Conservation (phyloP, 2,797 vertebrate genomes). For the Telmatherina bonti region DNA sequence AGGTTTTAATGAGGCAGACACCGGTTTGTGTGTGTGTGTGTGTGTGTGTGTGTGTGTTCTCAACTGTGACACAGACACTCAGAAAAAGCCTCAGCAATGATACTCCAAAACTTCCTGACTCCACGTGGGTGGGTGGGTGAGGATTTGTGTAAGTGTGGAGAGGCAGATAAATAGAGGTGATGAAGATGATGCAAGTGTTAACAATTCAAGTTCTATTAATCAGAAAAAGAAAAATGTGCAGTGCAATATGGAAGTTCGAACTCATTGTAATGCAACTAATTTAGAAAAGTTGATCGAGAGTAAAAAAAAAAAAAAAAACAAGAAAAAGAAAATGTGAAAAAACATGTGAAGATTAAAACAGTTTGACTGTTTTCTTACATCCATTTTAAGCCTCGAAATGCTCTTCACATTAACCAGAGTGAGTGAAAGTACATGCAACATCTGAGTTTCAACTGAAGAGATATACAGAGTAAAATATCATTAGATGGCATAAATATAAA, state of each 20-base stretch:
- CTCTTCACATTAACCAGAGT: neutral
- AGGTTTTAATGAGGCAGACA: constrained; percentile 94
- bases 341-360: too few relatives aligned
- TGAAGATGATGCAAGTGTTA: constrained; percentile 6
- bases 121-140: constrained; percentile 39
- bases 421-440: neutral
- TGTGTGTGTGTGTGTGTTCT: constrained; percentile 60
- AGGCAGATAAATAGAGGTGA: neutral
- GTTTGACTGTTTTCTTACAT: too few relatives aligned
- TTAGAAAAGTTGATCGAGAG: neutral
- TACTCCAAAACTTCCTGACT: constrained; percentile 64
- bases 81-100: constrained; percentile 69
- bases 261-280: neutral
- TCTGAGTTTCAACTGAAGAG: neutral
- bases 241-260: neutral
- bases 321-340: too few relatives aligned
- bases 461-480: neutral
- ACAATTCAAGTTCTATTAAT: constrained; percentile 6
- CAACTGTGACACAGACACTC: constrained; percentile 71
- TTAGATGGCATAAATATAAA: too few relatives aligned
- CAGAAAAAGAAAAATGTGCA: neutral
- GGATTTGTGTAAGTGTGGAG: constrained; percentile 32
- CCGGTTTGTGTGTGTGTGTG: too few relatives aligned
- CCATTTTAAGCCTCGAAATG: too few relatives aligned
- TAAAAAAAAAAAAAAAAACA: neutral